Percentiles rank a stretch among this genome's conserved stretches.
Evolutionary conservation across 2,888 invertebrate species (phyloP).

Genomic region (Agonopterix heracliana): DNA sequence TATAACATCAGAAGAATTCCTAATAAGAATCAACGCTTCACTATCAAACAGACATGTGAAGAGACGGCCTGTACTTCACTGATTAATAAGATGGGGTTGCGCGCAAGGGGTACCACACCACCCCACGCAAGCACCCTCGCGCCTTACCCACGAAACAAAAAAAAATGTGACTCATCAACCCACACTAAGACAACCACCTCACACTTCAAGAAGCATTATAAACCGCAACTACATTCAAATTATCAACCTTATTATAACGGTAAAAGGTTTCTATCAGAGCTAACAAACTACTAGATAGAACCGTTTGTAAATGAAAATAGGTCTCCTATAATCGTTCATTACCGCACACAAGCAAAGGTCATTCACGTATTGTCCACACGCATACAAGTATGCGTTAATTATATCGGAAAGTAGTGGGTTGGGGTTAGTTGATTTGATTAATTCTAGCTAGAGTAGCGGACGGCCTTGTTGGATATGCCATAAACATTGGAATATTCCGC

Average conservation of each 20-base stretch:
- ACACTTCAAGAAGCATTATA: conserved; percentile 45
- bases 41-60: conserved; percentile 68
- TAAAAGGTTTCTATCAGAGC: conserved; percentile 44
- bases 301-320: conserved; percentile 53
- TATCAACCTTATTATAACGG: conserved; percentile 51
- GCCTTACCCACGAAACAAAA: conserved; percentile 77
- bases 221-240: conserved; percentile 40
- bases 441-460: conserved; percentile 66
- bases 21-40: conserved; percentile 55
- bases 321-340: conserved; percentile 75
- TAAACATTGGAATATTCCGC: conserved; percentile 66
- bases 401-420: conserved; percentile 75
- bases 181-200: conserved; percentile 59
- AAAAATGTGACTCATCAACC: conserved; percentile 78
- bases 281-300: conserved; percentile 31
- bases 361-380: conserved; percentile 65
- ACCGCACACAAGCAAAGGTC: conserved; percentile 62
- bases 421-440: conserved; percentile 76
- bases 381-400: conserved; percentile 72
- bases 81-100: conserved; percentile 77
- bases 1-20: conserved; percentile 18
- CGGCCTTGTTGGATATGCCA: conserved; percentile 64
- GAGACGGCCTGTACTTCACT: conserved; percentile 73
- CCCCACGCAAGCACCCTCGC: conserved; percentile 66
- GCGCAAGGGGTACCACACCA: conserved; percentile 66